phyloP scores from a whole-genome alignment of 1,140 invertebrate species.

The Tribolium castaneum region DNA sequence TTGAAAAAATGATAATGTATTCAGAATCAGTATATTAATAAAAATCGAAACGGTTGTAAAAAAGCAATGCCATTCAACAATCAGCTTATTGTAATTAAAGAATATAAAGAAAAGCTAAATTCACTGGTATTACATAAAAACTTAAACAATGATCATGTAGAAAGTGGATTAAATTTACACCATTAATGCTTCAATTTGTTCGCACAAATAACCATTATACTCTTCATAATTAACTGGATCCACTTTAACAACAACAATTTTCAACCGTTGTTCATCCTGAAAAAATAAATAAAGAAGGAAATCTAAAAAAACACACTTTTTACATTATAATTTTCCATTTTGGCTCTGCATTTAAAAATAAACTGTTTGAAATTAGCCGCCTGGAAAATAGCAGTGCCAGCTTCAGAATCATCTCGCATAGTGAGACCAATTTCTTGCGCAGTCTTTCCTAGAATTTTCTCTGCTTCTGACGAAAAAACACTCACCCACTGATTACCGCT shows the following conservation, averaged over 20 bases:
- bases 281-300: conserved; percentile 51
- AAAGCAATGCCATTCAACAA: no score
- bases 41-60: no score
- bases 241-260: conserved; percentile 76
- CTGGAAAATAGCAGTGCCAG: conserved; percentile 73
- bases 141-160: no score
- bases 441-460: conserved; percentile 80
- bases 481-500: conserved; percentile 88
- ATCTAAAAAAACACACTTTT: conserved; percentile 46
- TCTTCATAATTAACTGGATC: conserved; percentile 81
- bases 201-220: conserved; percentile 61
- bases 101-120: no score
- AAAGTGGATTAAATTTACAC: no score
- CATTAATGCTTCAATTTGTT: no score
- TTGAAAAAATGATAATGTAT: no score
- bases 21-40: no score
- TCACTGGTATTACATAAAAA: no score
- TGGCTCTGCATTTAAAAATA: conserved; percentile 84
- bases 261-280: conserved; percentile 88
- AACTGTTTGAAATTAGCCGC: conserved; percentile 83
- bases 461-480: conserved; percentile 88
- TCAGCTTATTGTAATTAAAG: no score
- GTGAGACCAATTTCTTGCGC: conserved; percentile 82
- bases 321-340: conserved; percentile 92
- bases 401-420: conserved; percentile 72